A percentile compares a stretch with the other conserved stretches of the same genome.
These are phyloP conservation scores for Myripristis jacobus DNA, from an alignment of 2,797 vertebrate species.

Conservation along the genomic window DNA sequence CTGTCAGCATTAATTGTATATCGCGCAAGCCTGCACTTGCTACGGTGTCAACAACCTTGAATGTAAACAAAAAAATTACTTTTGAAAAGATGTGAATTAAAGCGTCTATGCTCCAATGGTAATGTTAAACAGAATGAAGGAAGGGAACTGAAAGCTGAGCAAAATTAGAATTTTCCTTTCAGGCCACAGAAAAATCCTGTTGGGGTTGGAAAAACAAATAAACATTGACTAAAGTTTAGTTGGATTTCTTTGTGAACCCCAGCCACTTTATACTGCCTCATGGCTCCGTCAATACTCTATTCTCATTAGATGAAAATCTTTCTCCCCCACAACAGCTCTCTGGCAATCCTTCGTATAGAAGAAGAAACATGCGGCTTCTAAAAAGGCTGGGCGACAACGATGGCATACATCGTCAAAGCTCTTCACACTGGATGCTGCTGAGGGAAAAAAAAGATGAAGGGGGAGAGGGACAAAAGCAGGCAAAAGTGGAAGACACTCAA, in stretches of 20 bases:
- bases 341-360: conserved; percentile 13
- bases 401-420: conserved; percentile 28
- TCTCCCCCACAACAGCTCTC: conserved; percentile 17
- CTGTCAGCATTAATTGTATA: conserved; percentile 18
- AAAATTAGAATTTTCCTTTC: not conserved
- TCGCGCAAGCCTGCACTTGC: conserved; percentile 22
- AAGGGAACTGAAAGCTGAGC: not conserved
- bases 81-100: conserved; percentile 1
- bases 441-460: not conserved
- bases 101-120: too few relatives aligned
- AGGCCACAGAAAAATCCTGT: not conserved
- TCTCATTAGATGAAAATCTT: conserved; percentile 16
- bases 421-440: conserved; percentile 28
- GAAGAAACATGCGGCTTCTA: conserved; percentile 14
- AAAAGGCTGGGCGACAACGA: conserved; percentile 19
- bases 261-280: not conserved
- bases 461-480: not conserved
- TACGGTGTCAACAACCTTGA: conserved; percentile 13
- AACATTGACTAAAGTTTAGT: not conserved
- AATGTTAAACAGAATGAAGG: not conserved
- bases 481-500: conserved; percentile 8
- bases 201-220: not conserved
- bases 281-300: not conserved
- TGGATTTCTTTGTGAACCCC: not conserved
- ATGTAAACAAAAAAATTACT: conserved; percentile 19